Evolutionary conservation across 1,140 invertebrate genomes (phyloP).

Genomic region (Brachystomella parvula): DNA sequence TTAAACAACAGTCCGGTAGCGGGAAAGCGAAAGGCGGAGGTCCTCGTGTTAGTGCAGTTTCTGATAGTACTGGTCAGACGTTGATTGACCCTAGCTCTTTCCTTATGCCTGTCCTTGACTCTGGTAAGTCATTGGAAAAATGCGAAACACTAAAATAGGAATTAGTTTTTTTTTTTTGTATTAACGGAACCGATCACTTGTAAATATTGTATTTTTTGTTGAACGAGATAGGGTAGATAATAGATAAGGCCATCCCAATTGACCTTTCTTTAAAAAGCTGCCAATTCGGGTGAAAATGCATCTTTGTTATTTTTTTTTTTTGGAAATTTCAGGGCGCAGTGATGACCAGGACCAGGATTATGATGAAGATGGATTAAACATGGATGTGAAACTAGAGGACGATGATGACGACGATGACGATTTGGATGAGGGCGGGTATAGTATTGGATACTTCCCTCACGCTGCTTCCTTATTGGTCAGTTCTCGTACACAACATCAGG

Average conservation of each 20-base stretch:
- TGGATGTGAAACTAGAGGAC: conserved; percentile 35
- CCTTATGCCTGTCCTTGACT: conserved; percentile 29
- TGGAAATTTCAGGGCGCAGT: not conserved
- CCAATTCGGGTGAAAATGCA: not conserved
- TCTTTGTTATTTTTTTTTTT: not conserved
- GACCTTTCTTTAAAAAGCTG: not conserved
- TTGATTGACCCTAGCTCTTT: conserved; percentile 33
- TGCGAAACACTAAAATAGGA: too few relatives aligned
- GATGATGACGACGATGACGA: conserved; percentile 38
- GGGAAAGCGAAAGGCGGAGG: conserved; percentile 1
- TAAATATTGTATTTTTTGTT: too few relatives aligned
- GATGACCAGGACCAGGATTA: conserved; percentile 24
- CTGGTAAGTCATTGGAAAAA: conserved; percentile 5
- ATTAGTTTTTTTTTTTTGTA: too few relatives aligned
- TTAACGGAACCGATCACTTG: too few relatives aligned
- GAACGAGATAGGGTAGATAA: too few relatives aligned
- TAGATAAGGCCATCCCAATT: too few relatives aligned
- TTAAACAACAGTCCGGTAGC: conserved; percentile 22
- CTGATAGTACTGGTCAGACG: conserved; percentile 1
- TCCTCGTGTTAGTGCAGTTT: not conserved
- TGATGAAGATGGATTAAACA: conserved; percentile 25
- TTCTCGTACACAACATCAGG: too few relatives aligned
- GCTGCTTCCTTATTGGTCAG: conserved; percentile 33
- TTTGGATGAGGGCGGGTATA: conserved; percentile 30
- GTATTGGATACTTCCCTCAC: conserved; percentile 34